These are phyloP conservation scores for Gymnogyps californianus DNA, from an alignment of 2,113 vertebrate species.

Conservation along the genomic window DNA sequence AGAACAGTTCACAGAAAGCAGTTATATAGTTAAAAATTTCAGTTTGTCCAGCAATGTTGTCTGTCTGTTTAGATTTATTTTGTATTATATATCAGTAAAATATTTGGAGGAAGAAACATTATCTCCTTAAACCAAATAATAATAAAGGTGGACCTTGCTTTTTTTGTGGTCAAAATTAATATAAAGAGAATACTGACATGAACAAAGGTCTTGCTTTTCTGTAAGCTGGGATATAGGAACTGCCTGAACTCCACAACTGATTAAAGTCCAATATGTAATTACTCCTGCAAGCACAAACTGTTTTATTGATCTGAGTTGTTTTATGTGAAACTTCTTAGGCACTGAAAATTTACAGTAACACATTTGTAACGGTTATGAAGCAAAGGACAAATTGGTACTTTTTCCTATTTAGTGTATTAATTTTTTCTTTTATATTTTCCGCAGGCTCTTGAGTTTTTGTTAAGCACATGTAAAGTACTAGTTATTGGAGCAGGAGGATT, in stretches of 20 bases:
- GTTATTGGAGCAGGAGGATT: constrained; percentile 95
- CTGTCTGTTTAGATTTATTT: not conserved
- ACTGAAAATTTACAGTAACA: not conserved
- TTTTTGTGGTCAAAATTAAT: not conserved
- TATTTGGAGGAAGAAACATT: not conserved
- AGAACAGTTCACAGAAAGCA: not conserved
- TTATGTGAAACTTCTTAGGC: not conserved
- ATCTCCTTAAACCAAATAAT: not conserved
- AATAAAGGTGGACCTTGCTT: not conserved
- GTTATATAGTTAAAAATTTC: not conserved
- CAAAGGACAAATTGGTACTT: not conserved
- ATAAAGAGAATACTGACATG: not conserved
- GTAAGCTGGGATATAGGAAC: not conserved
- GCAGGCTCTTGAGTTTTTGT: constrained; percentile 90
- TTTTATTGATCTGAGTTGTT: not conserved
- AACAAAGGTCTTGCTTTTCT: not conserved
- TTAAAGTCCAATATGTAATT: not conserved
- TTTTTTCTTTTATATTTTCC: constrained; percentile 59
- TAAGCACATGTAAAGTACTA: constrained; percentile 92
- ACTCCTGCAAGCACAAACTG: not conserved
- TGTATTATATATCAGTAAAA: not conserved
- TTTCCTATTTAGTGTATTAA: constrained; percentile 25
- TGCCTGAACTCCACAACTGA: not conserved
- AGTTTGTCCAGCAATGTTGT: not conserved
- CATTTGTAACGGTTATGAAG: not conserved